These are phyloP conservation scores for Himalopsyche tibetana DNA, from an alignment of 2,888 invertebrate genomes.

Conservation along the genomic window DNA sequence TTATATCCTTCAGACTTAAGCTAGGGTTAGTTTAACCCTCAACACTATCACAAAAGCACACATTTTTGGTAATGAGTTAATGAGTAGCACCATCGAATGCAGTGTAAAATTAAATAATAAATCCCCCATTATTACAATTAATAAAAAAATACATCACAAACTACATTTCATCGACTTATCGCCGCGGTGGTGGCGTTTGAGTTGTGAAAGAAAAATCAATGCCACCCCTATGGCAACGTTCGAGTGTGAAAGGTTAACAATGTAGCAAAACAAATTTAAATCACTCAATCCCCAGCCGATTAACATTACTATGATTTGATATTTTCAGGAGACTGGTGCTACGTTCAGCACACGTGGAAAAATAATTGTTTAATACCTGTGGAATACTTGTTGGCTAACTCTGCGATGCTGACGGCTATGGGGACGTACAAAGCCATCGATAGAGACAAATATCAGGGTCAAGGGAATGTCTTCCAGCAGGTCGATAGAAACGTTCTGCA, in stretches of 20 bases:
- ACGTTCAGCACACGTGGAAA: slow-evolving; percentile 57
- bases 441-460: slow-evolving; percentile 47
- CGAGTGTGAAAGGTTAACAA: neutral
- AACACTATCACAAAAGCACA: too few relatives aligned
- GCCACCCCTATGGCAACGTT: too few relatives aligned
- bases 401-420: slow-evolving; percentile 55
- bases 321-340: slow-evolving; percentile 61
- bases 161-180: too few relatives aligned
- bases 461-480: slow-evolving; percentile 53
- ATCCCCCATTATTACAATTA: too few relatives aligned
- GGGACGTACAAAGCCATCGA: slow-evolving; percentile 58
- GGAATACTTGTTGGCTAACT: slow-evolving; percentile 57
- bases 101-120: too few relatives aligned
- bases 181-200: too few relatives aligned
- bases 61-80: too few relatives aligned
- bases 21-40: too few relatives aligned
- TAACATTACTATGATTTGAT: neutral
- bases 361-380: slow-evolving; percentile 59
- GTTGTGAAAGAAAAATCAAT: too few relatives aligned
- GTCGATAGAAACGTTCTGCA: slow-evolving; percentile 60
- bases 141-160: too few relatives aligned
- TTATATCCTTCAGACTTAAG: too few relatives aligned
- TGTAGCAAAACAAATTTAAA: neutral
- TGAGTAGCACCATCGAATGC: too few relatives aligned
- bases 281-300: neutral